Evolutionary conservation across 1,140 invertebrate species (phyloP), one percentile per base, ranked within the genome.

Genomic region (Mylabris phalerata): DNA sequence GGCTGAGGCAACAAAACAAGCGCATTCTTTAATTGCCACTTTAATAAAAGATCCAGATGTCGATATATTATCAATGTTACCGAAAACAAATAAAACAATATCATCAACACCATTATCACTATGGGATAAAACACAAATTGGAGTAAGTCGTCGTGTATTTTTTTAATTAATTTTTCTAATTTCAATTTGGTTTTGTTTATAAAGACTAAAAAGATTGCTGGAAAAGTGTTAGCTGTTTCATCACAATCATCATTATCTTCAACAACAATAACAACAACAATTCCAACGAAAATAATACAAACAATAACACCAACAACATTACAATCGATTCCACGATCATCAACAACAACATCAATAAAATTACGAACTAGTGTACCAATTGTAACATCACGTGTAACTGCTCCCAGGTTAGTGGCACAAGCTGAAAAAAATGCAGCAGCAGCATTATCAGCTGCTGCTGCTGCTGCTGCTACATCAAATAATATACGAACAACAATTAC

Each of bases 21-120:
- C 94, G 47, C 86, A 93, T 67, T 81, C 81, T 55, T 79, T 96
- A 51, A 97, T 97, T 57, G 82, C 86, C 42, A 82, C 89, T 10
- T 79, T 97, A 48, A 92, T 95, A 59, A 90, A 93, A 74, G 93
- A 97, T 78, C 90, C 93, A 4, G 93, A 98, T 57, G 90, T 90
- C 5, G 93, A 98, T 73, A 87, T 96, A 62, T 74, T 85, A 59
- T 88, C 92, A 73, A 85, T 95, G 76, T 73, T 95, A 65, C 84
- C 87, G 61, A 81, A 88, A 75, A 78, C 80, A 19, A 85, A 84
- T 57, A 78, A 81, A 59, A 73, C 77, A 32, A 63, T 75, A 43
- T 66, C 79, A 1, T 69, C 76, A 25, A 68, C 75, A 4, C 75
- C 77, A 6, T 32, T 32, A 32, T 76, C 79, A 19, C 74, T 79